Percentiles rank a stretch among this genome's conserved stretches.
phyloP scores from a whole-genome alignment of 2,113 vertebrate genomes.

The Phalacrocorax pelagicus region DNA sequence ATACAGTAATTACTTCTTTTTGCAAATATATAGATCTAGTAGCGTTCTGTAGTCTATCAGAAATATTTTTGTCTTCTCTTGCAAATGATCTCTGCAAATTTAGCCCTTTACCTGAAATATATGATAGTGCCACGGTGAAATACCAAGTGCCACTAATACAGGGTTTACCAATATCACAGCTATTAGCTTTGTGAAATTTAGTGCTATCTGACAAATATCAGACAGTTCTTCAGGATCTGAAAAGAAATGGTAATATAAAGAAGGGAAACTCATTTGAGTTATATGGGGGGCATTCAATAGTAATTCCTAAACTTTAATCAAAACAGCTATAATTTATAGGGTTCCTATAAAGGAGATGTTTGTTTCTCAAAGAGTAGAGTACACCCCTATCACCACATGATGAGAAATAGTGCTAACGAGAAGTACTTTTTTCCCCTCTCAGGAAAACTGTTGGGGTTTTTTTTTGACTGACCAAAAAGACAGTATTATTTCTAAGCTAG shows the following conservation, averaged over 20 bases:
- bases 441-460: not conserved
- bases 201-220: not conserved
- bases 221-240: not conserved
- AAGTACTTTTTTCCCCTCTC: not conserved
- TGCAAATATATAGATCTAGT: not conserved
- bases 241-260: slow-evolving; percentile 21
- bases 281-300: not conserved
- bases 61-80: not conserved
- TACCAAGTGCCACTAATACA: not conserved
- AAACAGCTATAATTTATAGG: not conserved
- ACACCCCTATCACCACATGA: not conserved
- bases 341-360: not conserved
- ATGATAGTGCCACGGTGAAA: not conserved
- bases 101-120: not conserved
- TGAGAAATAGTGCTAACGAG: not conserved
- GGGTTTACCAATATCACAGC: not conserved
- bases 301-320: not conserved
- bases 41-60: not conserved
- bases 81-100: not conserved
- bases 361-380: not conserved
- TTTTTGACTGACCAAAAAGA: not conserved
- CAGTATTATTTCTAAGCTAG: not conserved
- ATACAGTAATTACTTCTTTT: not conserved
- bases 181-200: slow-evolving; percentile 15
- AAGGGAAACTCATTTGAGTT: not conserved